Percentiles rank a stretch among this genome's conserved stretches.
These are phyloP conservation scores for Dyspetes luteomarginatus DNA, from an alignment of 2,888 invertebrate species.

Conservation along the genomic window DNA sequence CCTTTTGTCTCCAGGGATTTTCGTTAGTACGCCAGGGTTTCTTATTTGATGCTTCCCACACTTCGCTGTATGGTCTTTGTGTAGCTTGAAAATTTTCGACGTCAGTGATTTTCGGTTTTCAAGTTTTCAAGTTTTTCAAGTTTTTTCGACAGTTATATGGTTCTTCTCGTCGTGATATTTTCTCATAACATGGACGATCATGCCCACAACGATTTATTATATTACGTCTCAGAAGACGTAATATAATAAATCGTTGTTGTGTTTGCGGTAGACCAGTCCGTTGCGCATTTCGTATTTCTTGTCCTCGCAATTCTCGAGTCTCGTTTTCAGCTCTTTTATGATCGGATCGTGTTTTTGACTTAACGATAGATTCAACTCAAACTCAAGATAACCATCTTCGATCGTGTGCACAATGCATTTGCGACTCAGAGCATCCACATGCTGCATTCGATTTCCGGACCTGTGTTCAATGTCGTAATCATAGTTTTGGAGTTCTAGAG, in stretches of 20 bases:
- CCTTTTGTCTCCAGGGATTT: too few relatives aligned
- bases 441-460: conserved; percentile 66
- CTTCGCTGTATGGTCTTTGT: too few relatives aligned
- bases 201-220: too few relatives aligned
- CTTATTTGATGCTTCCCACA: too few relatives aligned
- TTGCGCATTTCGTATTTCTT: conserved; percentile 59
- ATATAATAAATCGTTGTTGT: conserved; percentile 43
- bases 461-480: conserved; percentile 70
- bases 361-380: conserved; percentile 42
- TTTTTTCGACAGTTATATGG: conserved; percentile 64
- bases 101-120: too few relatives aligned
- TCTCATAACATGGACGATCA: conserved; percentile 8
- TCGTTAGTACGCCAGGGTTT: too few relatives aligned
- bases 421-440: conserved; percentile 72
- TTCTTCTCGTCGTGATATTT: conserved; percentile 67
- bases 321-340: conserved; percentile 4
- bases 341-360: conserved; percentile 25
- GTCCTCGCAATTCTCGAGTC: conserved; percentile 40
- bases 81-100: too few relatives aligned
- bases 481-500: conserved; percentile 68
- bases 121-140: conserved; percentile 34
- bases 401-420: neutral
- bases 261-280: conserved; percentile 63
- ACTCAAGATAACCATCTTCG: conserved; percentile 6
- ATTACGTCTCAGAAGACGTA: too few relatives aligned